These are phyloP conservation scores for Nyctibius bracteatus DNA, from an alignment of 2,113 vertebrate species.

Conservation along the genomic window DNA sequence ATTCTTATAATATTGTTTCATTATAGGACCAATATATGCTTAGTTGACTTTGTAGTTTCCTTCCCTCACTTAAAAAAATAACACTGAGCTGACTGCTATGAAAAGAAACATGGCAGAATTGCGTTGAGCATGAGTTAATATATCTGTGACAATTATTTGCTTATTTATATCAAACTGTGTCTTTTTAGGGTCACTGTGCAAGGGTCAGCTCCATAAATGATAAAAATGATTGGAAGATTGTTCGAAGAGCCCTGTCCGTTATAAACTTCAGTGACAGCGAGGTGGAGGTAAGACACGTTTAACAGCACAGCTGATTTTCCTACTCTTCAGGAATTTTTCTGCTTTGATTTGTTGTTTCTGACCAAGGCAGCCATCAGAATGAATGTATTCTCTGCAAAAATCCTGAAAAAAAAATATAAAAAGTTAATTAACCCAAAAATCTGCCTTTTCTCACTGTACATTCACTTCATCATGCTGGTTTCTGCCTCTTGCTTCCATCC, in stretches of 20 bases:
- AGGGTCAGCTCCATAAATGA: conserved; percentile 98
- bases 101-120: neutral
- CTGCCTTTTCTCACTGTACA: neutral
- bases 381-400: neutral
- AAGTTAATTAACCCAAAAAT: neutral
- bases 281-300: conserved; percentile 84
- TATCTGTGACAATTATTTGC: neutral
- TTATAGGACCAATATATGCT: neutral
- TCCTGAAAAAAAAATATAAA: neutral
- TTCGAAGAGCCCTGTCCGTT: conserved; percentile 86
- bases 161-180: neutral
- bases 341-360: neutral
- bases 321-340: neutral
- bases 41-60: neutral
- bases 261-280: conserved; percentile 90
- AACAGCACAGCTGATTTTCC: neutral
- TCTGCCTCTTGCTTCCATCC: neutral
- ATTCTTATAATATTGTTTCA: fast-evolving
- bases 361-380: neutral
- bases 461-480: neutral
- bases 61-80: neutral
- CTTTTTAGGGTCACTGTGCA: conserved; percentile 90
- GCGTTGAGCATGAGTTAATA: neutral
- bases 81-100: neutral
- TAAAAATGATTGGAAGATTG: conserved; percentile 93